Percentiles rank a stretch among this genome's conserved stretches.
Conservation (phyloP, 37 sponge, comb jelly and placozoan genomes). For the Haliclona indistincta region DNA sequence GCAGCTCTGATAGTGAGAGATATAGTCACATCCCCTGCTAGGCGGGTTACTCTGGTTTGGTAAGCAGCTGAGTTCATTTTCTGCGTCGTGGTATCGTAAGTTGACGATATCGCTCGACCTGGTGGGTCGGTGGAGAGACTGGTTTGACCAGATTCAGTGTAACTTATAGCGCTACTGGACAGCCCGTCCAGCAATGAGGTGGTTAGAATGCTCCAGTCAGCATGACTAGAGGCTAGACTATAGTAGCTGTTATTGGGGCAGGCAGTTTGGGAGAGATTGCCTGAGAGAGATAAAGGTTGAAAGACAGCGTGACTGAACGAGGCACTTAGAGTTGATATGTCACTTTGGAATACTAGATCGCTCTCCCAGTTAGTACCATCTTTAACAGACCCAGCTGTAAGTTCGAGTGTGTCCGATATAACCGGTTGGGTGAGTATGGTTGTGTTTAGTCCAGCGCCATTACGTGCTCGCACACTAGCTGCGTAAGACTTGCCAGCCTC, state of each 20-base stretch:
- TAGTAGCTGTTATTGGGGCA: constrained; percentile 45
- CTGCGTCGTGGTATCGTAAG: neutral
- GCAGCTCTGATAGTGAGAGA: constrained; percentile 47
- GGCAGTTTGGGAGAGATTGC: constrained; percentile 9
- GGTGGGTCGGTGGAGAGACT: neutral
- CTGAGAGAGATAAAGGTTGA: constrained; percentile 19
- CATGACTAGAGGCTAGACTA: neutral
- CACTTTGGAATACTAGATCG: constrained; percentile 71
- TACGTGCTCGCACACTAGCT: constrained; percentile 48
- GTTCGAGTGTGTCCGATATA: constrained; percentile 18
- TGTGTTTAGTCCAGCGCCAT: constrained; percentile 52
- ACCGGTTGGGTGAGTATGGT: constrained; percentile 47
- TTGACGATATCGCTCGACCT: constrained; percentile 28
- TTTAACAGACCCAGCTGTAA: constrained; percentile 54
- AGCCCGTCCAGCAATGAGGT: constrained; percentile 27
- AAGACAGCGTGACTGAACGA: constrained; percentile 53
- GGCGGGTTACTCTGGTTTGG: constrained; percentile 3
- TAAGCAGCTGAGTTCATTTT: constrained; percentile 52
- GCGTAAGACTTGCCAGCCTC: constrained; percentile 33
- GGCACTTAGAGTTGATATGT: constrained; percentile 46
- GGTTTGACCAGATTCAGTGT: constrained; percentile 19
- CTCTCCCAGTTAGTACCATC: constrained; percentile 75
- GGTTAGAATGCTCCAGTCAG: constrained; percentile 33
- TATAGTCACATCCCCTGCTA: constrained; percentile 33
- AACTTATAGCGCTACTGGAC: constrained; percentile 5